phyloP scores from a whole-genome alignment of 1,140 invertebrate genomes.

The Colletes latitarsis region DNA sequence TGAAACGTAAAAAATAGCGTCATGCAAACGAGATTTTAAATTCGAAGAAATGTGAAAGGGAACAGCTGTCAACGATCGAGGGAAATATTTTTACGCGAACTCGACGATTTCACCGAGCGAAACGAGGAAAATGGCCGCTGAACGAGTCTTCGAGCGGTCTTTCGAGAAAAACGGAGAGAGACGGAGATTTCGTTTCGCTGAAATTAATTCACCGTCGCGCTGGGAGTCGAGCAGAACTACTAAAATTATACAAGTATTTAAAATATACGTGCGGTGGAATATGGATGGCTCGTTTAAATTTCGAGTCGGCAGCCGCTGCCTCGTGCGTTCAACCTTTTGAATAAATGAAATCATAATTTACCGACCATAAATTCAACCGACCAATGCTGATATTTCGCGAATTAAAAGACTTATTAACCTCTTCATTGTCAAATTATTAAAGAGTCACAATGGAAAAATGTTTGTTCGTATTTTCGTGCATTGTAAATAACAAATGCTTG shows the following conservation, averaged over 20 bases:
- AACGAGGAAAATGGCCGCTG: not conserved
- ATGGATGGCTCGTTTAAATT: constrained; percentile 25
- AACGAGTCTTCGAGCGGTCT: not conserved
- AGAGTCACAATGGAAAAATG: too few species aligned
- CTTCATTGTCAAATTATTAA: too few species aligned
- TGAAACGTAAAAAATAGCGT: not conserved
- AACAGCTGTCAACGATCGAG: not conserved
- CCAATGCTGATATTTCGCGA: constrained; percentile 3
- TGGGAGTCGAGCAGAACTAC: not conserved
- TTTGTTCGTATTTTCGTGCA: too few species aligned
- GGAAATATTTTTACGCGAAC: not conserved
- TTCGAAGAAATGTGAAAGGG: too few species aligned
- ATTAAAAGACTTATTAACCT: constrained; percentile 32
- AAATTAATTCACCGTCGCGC: constrained; percentile 16
- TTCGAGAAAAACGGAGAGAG: not conserved
- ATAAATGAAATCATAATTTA: constrained; percentile 35
- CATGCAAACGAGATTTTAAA: not conserved
- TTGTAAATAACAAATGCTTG: too few species aligned
- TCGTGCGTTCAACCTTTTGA: constrained; percentile 16
- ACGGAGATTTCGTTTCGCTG: constrained; percentile 13
- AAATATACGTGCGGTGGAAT: constrained; percentile 12
- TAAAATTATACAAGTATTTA: constrained; percentile 35
- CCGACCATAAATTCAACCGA: not conserved
- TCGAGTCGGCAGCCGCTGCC: not conserved
- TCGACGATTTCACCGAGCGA: not conserved